Conservation (phyloP, 2,113 vertebrate genomes). For the Callipepla squamata region DNA sequence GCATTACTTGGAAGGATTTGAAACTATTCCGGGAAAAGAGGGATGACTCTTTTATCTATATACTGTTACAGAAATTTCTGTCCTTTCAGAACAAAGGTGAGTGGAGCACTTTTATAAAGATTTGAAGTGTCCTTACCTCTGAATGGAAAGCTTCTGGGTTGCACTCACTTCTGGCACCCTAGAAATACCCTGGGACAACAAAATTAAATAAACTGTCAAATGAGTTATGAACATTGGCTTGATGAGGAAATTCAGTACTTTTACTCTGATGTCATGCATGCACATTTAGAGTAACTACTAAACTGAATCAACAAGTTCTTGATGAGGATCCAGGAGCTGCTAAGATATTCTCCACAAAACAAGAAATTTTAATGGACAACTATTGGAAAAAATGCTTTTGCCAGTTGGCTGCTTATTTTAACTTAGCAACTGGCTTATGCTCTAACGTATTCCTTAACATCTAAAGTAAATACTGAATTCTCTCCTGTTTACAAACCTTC, state of each 20-base stretch:
- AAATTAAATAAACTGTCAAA: background rate
- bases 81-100: background rate
- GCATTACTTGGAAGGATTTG: background rate
- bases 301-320: background rate
- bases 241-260: background rate
- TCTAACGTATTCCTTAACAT: constrained; percentile 2
- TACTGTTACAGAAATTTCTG: background rate
- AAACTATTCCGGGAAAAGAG: background rate
- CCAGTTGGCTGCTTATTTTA: constrained; percentile 1
- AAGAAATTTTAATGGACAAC: background rate
- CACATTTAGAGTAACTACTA: background rate
- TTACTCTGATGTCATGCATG: background rate
- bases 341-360: background rate
- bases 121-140: background rate
- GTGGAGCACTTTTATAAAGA: background rate
- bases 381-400: constrained; percentile 7
- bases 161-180: background rate
- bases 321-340: constrained; percentile 1
- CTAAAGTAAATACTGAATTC: constrained; percentile 48
- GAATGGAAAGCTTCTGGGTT: background rate
- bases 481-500: constrained; percentile 30
- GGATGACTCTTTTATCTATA: background rate
- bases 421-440: background rate
- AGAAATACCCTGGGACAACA: background rate
- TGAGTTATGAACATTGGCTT: background rate